These are phyloP conservation scores for Bombus waltoni DNA, from an alignment of 1,140 invertebrate species.

Conservation along the genomic window DNA sequence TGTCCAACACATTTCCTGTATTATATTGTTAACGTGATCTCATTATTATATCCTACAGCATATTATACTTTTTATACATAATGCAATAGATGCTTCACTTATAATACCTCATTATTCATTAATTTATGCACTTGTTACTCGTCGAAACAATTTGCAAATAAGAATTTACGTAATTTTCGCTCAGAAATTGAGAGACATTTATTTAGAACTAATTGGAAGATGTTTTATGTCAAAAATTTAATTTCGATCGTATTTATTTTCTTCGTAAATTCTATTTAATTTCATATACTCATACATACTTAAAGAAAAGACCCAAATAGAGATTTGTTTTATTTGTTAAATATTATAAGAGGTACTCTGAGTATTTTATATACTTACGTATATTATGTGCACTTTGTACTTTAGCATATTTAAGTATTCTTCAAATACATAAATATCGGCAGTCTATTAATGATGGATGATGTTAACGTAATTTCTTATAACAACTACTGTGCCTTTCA, in stretches of 20 bases:
- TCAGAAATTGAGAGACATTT: not conserved
- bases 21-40: not conserved
- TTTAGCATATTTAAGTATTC: not conserved
- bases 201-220: not conserved
- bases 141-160: not conserved
- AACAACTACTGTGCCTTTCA: not conserved
- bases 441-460: not conserved
- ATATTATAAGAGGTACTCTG: no score
- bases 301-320: no score
- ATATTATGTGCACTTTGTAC: not conserved
- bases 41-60: not conserved
- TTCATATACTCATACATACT: no score
- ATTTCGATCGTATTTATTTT: not conserved
- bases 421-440: not conserved
- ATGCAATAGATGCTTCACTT: not conserved
- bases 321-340: no score
- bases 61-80: not conserved
- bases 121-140: not conserved
- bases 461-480: constrained; percentile 6
- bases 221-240: not conserved
- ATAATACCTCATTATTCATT: not conserved
- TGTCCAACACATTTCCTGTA: not conserved
- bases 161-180: not conserved
- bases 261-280: not conserved
- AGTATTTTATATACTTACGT: not conserved